phyloP scores from a whole-genome alignment of 1,140 invertebrate species.

The Ectropis grisescens region DNA sequence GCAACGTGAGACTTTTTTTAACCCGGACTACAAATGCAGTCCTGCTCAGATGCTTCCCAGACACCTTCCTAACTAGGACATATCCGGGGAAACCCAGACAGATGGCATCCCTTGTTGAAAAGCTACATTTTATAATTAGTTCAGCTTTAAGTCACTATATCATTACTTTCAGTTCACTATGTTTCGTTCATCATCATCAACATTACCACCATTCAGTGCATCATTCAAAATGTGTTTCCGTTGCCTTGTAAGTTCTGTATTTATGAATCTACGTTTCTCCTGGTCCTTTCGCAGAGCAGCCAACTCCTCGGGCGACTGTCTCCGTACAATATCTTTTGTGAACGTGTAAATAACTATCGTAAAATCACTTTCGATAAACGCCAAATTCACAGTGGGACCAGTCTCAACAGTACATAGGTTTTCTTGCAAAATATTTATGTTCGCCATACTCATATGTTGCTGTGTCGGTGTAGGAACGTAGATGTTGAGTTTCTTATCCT shows the following conservation, averaged over 20 bases:
- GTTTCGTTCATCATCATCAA: conserved; percentile 51
- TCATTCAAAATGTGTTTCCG: conserved; percentile 41
- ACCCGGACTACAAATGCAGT: too few relatives aligned
- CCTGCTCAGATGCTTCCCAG: too few relatives aligned
- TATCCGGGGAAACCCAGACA: too few relatives aligned
- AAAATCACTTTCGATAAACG: conserved; percentile 51
- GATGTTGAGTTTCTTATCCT: conserved; percentile 49
- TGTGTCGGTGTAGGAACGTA: conserved; percentile 44
- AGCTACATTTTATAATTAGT: too few relatives aligned
- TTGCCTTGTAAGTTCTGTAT: conserved; percentile 45
- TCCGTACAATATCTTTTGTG: conserved; percentile 39
- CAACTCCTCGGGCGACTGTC: conserved; percentile 23
- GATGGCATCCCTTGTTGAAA: too few relatives aligned
- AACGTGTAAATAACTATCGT: conserved; percentile 52
- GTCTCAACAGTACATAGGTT: conserved; percentile 58
- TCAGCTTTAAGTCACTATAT: too few relatives aligned
- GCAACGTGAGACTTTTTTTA: too few relatives aligned
- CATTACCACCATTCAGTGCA: conserved; percentile 44
- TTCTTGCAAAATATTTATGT: conserved; percentile 42
- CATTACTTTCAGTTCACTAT: conserved; percentile 32
- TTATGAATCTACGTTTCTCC: conserved; percentile 42
- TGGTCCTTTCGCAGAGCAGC: conserved; percentile 20
- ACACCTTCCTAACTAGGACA: too few relatives aligned
- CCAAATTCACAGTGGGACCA: conserved; percentile 41
- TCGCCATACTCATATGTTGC: conserved; percentile 31